These are phyloP conservation scores for Pampus argenteus DNA, from an alignment of 2,797 vertebrate genomes.

Conservation along the genomic window DNA sequence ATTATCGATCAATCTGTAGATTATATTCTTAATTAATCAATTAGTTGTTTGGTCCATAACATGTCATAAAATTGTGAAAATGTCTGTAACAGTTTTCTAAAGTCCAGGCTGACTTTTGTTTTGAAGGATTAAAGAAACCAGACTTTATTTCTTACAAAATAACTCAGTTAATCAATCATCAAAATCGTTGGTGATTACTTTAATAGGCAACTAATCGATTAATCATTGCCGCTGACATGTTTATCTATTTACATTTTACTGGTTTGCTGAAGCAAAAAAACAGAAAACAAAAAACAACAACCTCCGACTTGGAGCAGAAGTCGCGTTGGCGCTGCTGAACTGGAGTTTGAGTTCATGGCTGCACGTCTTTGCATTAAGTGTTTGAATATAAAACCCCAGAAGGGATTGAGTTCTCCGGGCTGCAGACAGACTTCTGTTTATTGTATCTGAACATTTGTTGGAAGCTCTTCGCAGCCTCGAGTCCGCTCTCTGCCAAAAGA, in stretches of 20 bases:
- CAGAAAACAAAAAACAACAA: neutral
- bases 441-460: slow-evolving; percentile 36
- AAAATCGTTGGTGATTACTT: too few relatives aligned
- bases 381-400: slow-evolving; percentile 42
- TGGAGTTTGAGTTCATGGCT: neutral
- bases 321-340: neutral
- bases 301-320: neutral
- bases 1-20: too few relatives aligned
- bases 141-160: too few relatives aligned
- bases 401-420: slow-evolving; percentile 14
- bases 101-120: too few relatives aligned
- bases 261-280: neutral
- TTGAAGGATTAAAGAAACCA: too few relatives aligned
- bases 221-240: neutral
- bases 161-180: too few relatives aligned
- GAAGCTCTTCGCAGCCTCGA: slow-evolving; percentile 13
- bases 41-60: too few relatives aligned
- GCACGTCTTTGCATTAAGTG: slow-evolving; percentile 28
- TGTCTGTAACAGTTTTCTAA: too few relatives aligned
- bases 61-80: too few relatives aligned
- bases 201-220: neutral
- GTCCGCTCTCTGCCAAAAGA: slow-evolving; percentile 28
- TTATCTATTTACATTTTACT: neutral
- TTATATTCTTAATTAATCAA: too few relatives aligned
- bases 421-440: slow-evolving; percentile 23